Percentiles rank a stretch among this genome's conserved stretches.
These are phyloP conservation scores for Petrolisthes manimaculis DNA, from an alignment of 2,888 invertebrate genomes.

Conservation along the genomic window DNA sequence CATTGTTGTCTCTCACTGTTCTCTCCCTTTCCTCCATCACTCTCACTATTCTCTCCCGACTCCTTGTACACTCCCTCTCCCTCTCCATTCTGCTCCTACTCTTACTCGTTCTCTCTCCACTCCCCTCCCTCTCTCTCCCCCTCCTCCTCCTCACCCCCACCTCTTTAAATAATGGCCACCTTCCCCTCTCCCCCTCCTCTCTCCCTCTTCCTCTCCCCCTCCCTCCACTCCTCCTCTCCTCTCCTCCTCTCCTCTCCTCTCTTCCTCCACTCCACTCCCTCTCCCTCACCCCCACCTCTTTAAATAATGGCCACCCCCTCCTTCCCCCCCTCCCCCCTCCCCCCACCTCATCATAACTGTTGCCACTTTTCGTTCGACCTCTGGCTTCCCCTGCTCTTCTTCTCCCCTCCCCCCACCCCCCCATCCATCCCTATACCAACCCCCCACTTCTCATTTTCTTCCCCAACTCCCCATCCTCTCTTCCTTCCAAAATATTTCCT, in stretches of 20 bases:
- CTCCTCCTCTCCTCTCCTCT: slow-evolving; percentile 9
- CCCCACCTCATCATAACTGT: too few relatives aligned
- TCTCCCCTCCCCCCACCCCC: not conserved
- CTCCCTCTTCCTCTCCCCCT: not conserved
- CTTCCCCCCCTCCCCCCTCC: too few relatives aligned
- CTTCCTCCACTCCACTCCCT: not conserved
- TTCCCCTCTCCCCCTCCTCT: not conserved
- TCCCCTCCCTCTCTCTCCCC: not conserved
- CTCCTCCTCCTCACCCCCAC: not conserved
- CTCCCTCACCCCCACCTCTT: not conserved
- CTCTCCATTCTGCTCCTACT: not conserved
- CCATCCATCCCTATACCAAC: slow-evolving; percentile 4
- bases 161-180: not conserved
- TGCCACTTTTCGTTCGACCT: not conserved
- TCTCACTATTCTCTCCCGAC: too few relatives aligned
- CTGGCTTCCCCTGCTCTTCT: not conserved
- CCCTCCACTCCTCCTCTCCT: not conserved
- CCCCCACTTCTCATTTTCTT: too few relatives aligned
- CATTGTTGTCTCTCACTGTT: not conserved
- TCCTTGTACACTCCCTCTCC: too few relatives aligned
- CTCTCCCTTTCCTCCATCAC: not conserved
- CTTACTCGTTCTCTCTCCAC: not conserved
- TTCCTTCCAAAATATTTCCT: too few relatives aligned
- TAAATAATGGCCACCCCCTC: too few relatives aligned
- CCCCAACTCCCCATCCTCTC: too few relatives aligned